Conservation (phyloP, 2,888 invertebrate species). For the Eueremaeus valkanovi region DNA sequence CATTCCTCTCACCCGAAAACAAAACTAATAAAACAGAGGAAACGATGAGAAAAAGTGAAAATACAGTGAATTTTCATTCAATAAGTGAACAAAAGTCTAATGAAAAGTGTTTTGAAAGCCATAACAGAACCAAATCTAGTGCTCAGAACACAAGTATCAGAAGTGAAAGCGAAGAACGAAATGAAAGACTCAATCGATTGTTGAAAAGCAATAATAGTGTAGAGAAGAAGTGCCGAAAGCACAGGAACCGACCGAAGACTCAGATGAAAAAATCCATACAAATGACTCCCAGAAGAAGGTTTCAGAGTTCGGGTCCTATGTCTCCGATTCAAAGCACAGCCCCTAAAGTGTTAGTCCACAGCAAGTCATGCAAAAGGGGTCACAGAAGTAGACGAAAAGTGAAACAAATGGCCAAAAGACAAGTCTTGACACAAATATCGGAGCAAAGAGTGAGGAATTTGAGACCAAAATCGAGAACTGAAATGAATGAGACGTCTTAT, state of each 20-base stretch:
- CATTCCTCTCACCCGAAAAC: background rate
- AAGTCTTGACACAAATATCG: background rate
- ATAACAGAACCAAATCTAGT: background rate
- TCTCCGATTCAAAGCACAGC: background rate
- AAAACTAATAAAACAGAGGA: background rate
- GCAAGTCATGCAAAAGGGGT: background rate
- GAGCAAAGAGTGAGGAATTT: background rate
- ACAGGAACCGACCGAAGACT: background rate
- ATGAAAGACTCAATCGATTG: conserved; percentile 23
- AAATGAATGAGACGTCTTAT: conserved; percentile 6
- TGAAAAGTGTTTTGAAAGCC: background rate
- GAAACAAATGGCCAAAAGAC: background rate
- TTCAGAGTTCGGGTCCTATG: background rate
- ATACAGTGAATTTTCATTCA: background rate
- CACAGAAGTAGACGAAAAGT: conserved; percentile 23
- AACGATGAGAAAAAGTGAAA: background rate
- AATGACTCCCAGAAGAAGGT: background rate
- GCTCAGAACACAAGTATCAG: background rate
- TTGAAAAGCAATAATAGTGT: background rate
- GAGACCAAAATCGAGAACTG: background rate
- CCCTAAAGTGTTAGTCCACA: background rate
- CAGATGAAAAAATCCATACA: background rate
- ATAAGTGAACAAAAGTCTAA: background rate
- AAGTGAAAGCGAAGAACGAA: background rate
- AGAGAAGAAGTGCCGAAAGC: background rate